Conservation (phyloP, 2,888 invertebrate genomes). For the Idaea biselata region DNA sequence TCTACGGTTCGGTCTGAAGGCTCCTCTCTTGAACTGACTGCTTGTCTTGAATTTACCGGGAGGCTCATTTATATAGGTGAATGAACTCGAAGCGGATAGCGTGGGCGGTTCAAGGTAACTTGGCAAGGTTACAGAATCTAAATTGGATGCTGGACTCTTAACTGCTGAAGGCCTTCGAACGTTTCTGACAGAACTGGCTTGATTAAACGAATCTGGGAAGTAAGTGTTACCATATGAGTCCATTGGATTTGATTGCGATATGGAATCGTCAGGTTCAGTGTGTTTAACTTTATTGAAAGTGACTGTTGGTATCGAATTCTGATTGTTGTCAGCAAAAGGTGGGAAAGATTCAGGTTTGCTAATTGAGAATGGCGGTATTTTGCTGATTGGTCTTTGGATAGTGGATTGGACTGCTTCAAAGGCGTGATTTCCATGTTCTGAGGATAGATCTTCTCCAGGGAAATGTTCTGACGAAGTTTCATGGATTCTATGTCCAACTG, state of each 20-base stretch:
- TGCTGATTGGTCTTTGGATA: slow-evolving; percentile 58
- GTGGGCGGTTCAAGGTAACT: slow-evolving; percentile 75
- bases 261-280: slow-evolving; percentile 55
- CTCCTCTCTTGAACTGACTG: slow-evolving; percentile 63
- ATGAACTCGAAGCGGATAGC: slow-evolving; percentile 59
- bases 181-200: slow-evolving; percentile 64
- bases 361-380: slow-evolving; percentile 55
- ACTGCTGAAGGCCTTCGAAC: slow-evolving; percentile 55
- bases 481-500: slow-evolving; percentile 77
- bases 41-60: slow-evolving; percentile 59
- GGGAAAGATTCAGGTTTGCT: slow-evolving; percentile 62
- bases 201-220: slow-evolving; percentile 69
- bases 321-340: slow-evolving; percentile 54
- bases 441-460: slow-evolving; percentile 78
- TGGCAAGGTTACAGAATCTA: slow-evolving; percentile 63
- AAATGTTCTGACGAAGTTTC: slow-evolving; percentile 76
- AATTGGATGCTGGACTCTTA: slow-evolving; percentile 45
- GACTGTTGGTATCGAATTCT: slow-evolving; percentile 62
- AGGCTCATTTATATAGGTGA: slow-evolving; percentile 57
- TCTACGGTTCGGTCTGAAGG: slow-evolving; percentile 59
- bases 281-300: slow-evolving; percentile 49
- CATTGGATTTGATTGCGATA: slow-evolving; percentile 47
- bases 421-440: slow-evolving; percentile 70
- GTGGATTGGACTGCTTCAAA: slow-evolving; percentile 71
- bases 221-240: slow-evolving; percentile 72